Evolutionary conservation across 2,888 invertebrate species (phyloP), one percentile per base, ranked within the genome.

Genomic region (Tineola bisselliella): DNA sequence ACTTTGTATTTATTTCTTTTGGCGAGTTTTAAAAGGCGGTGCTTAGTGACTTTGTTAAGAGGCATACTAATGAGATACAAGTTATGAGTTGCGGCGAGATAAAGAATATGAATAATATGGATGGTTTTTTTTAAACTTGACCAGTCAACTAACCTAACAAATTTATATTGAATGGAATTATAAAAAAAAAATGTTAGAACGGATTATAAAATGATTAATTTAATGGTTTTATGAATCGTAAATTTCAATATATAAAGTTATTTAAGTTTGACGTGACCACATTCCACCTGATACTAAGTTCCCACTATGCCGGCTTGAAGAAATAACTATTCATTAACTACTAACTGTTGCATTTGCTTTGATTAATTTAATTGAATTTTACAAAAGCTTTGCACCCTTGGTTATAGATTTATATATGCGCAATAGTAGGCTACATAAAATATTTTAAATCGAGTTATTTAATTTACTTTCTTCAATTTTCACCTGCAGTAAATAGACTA

Each of bases 31-130:
- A 25, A 76, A 58, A 58, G 67, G 70, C 65, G 63, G 67, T 63
- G 69, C 69, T 68, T 63, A 68, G 70, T 68, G 75, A 76, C 77
- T 77, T 75, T 72, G 78, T 77, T 75, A 69, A 73, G 65, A 66
- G 70, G 74, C 75, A 74, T 82, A 79, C 80, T 81, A 81, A 82
- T 82, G 81, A 84, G 80, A 66, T 67, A 66, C 66, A 80, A 81
- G 80, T 82, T 81, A 81, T 73, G 76, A 75, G 73, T 76, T 69
- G 71, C 82, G 84, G 79, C 82, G 84, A 81, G 80, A 82, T 84
- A 74, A 82, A 83, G 81, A 81, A 72, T 74, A 80, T 83, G 75
- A 70, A 73, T 77, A 76, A 80, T 79, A 73, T 69, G 68, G 67
- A 69, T 69, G 68, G 19, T 72, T 73, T 54, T 72, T 72, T 71